Evolutionary conservation across 2,797 vertebrate species (phyloP).

Genomic region (Gorsachius magnificus): DNA sequence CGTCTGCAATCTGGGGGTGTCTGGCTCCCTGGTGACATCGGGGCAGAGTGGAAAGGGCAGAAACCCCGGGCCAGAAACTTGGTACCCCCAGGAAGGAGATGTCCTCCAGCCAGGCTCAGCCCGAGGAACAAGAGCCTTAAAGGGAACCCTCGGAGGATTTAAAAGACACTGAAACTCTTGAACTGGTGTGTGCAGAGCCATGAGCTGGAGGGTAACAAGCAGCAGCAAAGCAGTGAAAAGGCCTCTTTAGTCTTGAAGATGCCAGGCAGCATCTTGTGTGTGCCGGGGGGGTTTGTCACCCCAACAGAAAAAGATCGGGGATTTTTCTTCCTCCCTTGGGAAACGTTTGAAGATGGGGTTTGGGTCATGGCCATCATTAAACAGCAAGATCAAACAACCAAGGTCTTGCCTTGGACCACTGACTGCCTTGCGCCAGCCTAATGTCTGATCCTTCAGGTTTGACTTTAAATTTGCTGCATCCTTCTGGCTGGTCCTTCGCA

Average conservation of each 20-base stretch:
- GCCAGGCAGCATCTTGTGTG: fast-evolving
- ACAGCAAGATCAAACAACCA: not conserved
- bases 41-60: not conserved
- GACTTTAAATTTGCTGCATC: not conserved
- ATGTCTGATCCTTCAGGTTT: not conserved
- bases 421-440: not conserved
- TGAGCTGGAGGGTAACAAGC: not conserved
- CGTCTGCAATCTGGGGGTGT: not conserved
- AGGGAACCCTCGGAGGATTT: not conserved
- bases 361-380: not conserved
- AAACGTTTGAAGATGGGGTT: not conserved
- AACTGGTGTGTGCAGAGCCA: not conserved
- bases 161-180: not conserved
- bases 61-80: not conserved
- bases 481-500: not conserved
- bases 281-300: not conserved
- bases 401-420: not conserved
- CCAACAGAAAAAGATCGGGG: not conserved
- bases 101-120: not conserved
- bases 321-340: not conserved
- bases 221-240: not conserved
- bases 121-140: fast-evolving
- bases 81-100: not conserved
- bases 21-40: fast-evolving
- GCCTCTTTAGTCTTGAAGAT: not conserved